Evolutionary conservation across 1,140 invertebrate species (phyloP).

Genomic region (Paralvinella palmiformis): DNA sequence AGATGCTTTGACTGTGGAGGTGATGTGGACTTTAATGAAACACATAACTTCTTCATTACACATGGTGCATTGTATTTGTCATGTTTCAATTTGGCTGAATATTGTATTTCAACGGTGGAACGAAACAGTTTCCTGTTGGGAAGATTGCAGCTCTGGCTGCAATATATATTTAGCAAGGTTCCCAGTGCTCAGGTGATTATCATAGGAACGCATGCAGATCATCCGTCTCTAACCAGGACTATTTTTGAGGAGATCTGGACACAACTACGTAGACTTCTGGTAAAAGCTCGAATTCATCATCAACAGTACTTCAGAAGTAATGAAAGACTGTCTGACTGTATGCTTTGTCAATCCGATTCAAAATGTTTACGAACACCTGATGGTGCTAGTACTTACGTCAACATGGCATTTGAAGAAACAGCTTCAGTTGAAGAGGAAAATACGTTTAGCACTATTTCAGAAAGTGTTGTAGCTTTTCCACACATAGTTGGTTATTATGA

Average conservation of each 20-base stretch:
- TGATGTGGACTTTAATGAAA: slow-evolving; percentile 22
- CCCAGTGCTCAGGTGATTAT: slow-evolving; percentile 18
- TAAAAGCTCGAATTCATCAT: slow-evolving; percentile 8
- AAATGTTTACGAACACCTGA: not conserved
- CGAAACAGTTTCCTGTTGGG: slow-evolving; percentile 15
- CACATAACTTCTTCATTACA: slow-evolving; percentile 23
- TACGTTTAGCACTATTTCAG: not conserved
- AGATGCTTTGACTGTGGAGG: slow-evolving; percentile 21
- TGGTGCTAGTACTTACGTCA: not conserved
- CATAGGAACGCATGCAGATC: slow-evolving; percentile 20
- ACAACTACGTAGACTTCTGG: slow-evolving; percentile 8
- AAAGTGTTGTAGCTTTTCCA: slow-evolving; percentile 9
- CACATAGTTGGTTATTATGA: slow-evolving; percentile 19
- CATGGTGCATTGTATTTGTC: slow-evolving; percentile 14
- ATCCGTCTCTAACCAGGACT: slow-evolving; percentile 12
- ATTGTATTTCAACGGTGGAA: slow-evolving; percentile 16
- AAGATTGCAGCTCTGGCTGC: slow-evolving; percentile 20
- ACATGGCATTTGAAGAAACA: slow-evolving; percentile 9
- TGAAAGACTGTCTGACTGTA: slow-evolving; percentile 8
- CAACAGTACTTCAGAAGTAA: slow-evolving; percentile 2
- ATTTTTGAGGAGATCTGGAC: slow-evolving; percentile 19
- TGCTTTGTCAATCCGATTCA: slow-evolving; percentile 17
- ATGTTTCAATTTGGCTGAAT: slow-evolving; percentile 21
- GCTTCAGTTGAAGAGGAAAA: not conserved
- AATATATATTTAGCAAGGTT: slow-evolving; percentile 20